These are phyloP conservation scores for Tetrapedia diversipes DNA, from an alignment of 2,888 invertebrate species.

Conservation along the genomic window DNA sequence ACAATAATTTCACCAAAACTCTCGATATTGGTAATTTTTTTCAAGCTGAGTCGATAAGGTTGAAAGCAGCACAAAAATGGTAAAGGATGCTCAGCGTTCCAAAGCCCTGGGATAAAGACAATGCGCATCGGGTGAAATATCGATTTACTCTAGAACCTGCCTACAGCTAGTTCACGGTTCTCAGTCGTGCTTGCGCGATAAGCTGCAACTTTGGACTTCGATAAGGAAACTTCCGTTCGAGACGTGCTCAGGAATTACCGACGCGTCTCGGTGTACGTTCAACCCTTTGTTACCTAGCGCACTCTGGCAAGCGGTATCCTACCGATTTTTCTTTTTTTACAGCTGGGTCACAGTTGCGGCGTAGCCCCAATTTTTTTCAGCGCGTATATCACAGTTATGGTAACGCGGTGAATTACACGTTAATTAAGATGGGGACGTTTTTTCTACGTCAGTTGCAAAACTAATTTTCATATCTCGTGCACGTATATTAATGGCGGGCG, in stretches of 20 bases:
- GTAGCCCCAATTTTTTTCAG: not conserved
- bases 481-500: not conserved
- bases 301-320: not conserved
- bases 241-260: conserved; percentile 30
- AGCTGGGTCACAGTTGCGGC: not conserved
- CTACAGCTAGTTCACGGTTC: not conserved
- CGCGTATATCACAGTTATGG: not conserved
- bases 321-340: no score
- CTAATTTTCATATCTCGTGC: not conserved
- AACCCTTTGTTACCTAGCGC: conserved; percentile 4
- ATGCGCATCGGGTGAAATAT: no score
- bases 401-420: not conserved
- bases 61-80: no score
- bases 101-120: no score
- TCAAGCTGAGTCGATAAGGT: no score
- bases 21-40: no score
- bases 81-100: no score
- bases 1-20: no score
- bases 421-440: not conserved
- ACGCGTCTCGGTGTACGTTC: conserved; percentile 19
- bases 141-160: no score
- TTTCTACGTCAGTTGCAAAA: not conserved
- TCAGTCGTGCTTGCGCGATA: conserved; percentile 26
- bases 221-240: conserved; percentile 39
- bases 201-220: conserved; percentile 14